Conservation (phyloP, 2,888 invertebrate genomes). For the Eugnorisma glareosa region DNA sequence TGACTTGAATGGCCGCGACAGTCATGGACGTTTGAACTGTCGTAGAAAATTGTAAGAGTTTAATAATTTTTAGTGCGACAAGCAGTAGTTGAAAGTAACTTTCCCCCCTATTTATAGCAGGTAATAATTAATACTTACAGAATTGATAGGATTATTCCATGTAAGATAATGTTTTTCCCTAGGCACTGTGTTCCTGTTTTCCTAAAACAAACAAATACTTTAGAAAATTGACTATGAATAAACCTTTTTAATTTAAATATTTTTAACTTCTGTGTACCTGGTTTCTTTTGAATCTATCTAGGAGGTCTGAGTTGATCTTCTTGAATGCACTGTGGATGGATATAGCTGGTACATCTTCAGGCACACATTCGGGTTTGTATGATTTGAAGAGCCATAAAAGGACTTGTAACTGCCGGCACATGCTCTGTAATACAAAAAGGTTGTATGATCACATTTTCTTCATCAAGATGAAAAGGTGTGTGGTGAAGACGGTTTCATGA, state of each 20-base stretch:
- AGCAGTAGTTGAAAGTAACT: too few species aligned
- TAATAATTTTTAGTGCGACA: too few species aligned
- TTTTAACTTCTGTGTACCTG: slow-evolving; percentile 75
- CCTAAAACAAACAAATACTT: slow-evolving; percentile 70
- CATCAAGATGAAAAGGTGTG: not conserved
- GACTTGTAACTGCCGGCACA: slow-evolving; percentile 83
- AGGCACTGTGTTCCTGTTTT: slow-evolving; percentile 70
- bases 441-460: not conserved
- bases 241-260: not conserved
- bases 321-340: slow-evolving; percentile 84
- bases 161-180: slow-evolving; percentile 75
- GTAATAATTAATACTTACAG: slow-evolving; percentile 74
- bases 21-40: too few species aligned
- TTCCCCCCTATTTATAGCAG: too few species aligned
- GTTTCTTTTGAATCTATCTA: slow-evolving; percentile 79
- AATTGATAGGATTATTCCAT: slow-evolving; percentile 82
- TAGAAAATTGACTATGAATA: not conserved
- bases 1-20: too few species aligned
- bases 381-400: slow-evolving; percentile 87
- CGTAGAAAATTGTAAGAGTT: too few species aligned
- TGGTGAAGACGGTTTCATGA: too few species aligned
- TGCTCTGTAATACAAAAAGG: slow-evolving; percentile 75
- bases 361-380: slow-evolving; percentile 87
- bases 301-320: slow-evolving; percentile 79
- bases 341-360: slow-evolving; percentile 85